Evolutionary conservation across 2,888 invertebrate species (phyloP), one percentile per base, ranked within the genome.

Genomic region (Mesorhabditis sp.): DNA sequence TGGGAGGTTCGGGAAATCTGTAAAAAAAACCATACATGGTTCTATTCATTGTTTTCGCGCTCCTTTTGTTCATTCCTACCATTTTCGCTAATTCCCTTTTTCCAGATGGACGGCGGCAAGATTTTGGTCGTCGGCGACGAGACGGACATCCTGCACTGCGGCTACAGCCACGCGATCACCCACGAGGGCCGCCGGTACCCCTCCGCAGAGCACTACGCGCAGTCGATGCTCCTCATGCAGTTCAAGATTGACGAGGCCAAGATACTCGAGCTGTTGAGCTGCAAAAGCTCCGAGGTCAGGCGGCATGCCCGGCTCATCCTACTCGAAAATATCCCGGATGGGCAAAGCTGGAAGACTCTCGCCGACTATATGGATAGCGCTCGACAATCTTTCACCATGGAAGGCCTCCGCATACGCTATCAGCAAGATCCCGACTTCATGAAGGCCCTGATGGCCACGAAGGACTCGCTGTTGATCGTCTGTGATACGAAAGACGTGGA

Each of bases 111-210:
- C 62, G 81, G 80, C 58, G 83, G 80, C 6, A 77, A 78, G 71
- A 82, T 84, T 67, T 76, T 84, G 28, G 69, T 84, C 42, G 74
- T 84, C 62, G 83, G 83, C 10, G 80, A 82, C 72, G 84, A 84
- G 65, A 74, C 80, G 43, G 84, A 84, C 67, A 72, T 82, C 45
- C 73, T 84, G 58, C 84, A 84, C 67, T 81, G 79, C 62, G 84
- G 83, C 41, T 83, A 78, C 72, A 76, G 73, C 50, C 77, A 76
- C 67, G 78, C 84, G 4, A 76, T 84, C 4, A 82, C 73, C 63
- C 77, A 82, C 45, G 72, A 68, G 6, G 84, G 82, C 43, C 82
- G 79, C 71, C 68, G 84, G 65, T 83, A 81, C 70, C 83, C 83
- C 5, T 79, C 79, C 50, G 80, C 80, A n/a, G 76, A 78, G 58